Percentiles rank a stretch among this genome's conserved stretches.
Evolutionary conservation across 1,140 invertebrate genomes (phyloP).

Genomic region (Drosophila rufa): DNA sequence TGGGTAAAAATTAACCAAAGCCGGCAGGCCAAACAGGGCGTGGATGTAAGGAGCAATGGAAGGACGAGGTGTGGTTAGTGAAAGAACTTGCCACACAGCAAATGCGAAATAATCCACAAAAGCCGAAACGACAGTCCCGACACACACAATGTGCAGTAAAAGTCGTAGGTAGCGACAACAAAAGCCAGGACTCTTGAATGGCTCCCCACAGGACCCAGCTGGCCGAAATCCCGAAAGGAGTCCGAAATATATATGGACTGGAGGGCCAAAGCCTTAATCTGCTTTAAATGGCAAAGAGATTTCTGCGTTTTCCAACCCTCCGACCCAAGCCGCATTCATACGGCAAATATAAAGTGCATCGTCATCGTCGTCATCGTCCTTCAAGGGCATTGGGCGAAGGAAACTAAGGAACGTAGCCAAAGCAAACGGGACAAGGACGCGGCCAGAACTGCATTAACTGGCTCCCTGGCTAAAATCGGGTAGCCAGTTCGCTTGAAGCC

Average conservation of each 20-base stretch:
- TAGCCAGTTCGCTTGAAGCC: constrained; percentile 16
- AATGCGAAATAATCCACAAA: constrained; percentile 75
- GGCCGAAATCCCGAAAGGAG: constrained; percentile 19
- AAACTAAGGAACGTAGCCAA: neutral
- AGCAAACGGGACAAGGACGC: constrained; percentile 42
- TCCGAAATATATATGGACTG: constrained; percentile 38
- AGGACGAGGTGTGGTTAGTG: constrained; percentile 5
- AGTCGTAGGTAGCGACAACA: constrained; percentile 72
- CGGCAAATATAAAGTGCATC: constrained; percentile 80
- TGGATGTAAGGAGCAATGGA: neutral
- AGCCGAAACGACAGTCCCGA: constrained; percentile 55
- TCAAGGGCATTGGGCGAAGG: constrained; percentile 33
- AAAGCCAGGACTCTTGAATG: constrained; percentile 66
- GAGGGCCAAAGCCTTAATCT: constrained; percentile 62
- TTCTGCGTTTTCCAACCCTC: constrained; percentile 26
- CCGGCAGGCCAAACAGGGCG: constrained; percentile 24
- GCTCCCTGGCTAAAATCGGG: constrained; percentile 32
- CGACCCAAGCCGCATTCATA: constrained; percentile 63
- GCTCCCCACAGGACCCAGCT: constrained; percentile 27
- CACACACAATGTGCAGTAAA: constrained; percentile 61
- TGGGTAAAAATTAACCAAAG: constrained; percentile 68
- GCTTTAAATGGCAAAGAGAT: constrained; percentile 74
- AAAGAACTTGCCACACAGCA: constrained; percentile 43
- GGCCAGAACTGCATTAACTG: constrained; percentile 60
- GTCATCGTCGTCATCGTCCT: constrained; percentile 55